Evolutionary conservation across 2,797 vertebrate genomes (phyloP).

Genomic region (Glyptemys insculpta): DNA sequence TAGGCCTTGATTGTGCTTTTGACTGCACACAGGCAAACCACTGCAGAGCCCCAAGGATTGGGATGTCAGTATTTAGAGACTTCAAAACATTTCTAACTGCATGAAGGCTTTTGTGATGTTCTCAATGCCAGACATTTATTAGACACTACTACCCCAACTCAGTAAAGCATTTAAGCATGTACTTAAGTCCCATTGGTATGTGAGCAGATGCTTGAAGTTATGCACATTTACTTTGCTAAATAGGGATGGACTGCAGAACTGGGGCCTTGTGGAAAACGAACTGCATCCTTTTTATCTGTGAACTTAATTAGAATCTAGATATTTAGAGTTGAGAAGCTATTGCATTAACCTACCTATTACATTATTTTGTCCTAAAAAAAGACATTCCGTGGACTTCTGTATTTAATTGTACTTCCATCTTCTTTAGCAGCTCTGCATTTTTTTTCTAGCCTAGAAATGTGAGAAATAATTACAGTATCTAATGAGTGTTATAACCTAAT

Average conservation of each 20-base stretch:
- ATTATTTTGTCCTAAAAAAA: not conserved
- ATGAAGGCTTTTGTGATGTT: not conserved
- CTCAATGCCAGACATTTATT: not conserved
- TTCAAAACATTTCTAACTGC: too few species aligned
- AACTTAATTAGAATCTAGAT: not conserved
- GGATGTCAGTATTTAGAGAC: too few species aligned
- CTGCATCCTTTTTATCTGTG: not conserved
- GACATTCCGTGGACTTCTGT: not conserved
- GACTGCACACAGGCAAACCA: too few species aligned
- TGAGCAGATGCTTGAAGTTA: not conserved
- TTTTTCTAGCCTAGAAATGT: constrained; percentile 7
- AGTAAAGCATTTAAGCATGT: not conserved
- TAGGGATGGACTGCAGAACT: not conserved
- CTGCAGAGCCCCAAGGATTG: too few species aligned
- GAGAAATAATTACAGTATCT: not conserved
- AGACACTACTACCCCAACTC: not conserved
- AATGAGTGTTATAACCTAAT: not conserved
- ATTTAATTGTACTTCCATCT: not conserved
- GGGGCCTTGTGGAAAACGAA: not conserved
- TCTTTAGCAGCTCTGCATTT: not conserved
- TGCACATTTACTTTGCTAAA: not conserved
- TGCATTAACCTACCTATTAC: not conserved
- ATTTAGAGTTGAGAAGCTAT: not conserved
- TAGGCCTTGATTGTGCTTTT: too few species aligned
- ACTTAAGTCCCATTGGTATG: not conserved